These are phyloP conservation scores for Corynorhinus townsendii DNA, from an alignment of 2,113 vertebrate genomes.

Conservation along the genomic window DNA sequence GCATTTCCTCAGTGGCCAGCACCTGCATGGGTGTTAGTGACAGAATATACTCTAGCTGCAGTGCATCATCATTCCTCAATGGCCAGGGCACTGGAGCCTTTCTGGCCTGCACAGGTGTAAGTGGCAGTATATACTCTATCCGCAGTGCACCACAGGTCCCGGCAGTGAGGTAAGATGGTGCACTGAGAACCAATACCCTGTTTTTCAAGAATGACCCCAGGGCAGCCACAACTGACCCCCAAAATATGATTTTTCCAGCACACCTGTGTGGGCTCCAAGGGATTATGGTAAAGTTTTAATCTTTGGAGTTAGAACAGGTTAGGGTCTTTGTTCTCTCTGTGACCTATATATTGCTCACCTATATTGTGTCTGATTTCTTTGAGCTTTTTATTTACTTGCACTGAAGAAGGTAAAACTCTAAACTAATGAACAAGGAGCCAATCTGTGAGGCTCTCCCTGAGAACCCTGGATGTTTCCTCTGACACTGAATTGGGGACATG, in stretches of 20 bases:
- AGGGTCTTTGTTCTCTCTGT: background rate
- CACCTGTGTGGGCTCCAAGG: background rate
- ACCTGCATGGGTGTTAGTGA: background rate
- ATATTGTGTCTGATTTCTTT: background rate
- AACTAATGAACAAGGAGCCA: background rate
- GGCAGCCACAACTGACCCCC: background rate
- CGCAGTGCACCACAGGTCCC: no score
- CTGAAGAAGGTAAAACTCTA: background rate
- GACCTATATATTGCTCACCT: background rate
- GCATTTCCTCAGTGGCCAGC: background rate
- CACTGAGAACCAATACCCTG: background rate
- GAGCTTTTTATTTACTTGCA: background rate
- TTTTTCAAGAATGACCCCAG: background rate
- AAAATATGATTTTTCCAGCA: background rate
- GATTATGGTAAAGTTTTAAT: background rate
- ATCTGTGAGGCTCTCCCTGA: background rate
- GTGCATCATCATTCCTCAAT: no score
- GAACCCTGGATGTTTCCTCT: background rate
- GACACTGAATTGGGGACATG: background rate
- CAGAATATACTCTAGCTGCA: no score
- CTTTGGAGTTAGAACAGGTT: background rate
- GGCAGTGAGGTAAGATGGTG: background rate
- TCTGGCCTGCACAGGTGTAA: background rate
- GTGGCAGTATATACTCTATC: no score
- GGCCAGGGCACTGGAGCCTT: background rate